Evolutionary conservation across 2,113 vertebrate genomes (phyloP), one percentile per base, ranked within the genome.

Genomic region (Rhegmatorhina hoffmannsi): DNA sequence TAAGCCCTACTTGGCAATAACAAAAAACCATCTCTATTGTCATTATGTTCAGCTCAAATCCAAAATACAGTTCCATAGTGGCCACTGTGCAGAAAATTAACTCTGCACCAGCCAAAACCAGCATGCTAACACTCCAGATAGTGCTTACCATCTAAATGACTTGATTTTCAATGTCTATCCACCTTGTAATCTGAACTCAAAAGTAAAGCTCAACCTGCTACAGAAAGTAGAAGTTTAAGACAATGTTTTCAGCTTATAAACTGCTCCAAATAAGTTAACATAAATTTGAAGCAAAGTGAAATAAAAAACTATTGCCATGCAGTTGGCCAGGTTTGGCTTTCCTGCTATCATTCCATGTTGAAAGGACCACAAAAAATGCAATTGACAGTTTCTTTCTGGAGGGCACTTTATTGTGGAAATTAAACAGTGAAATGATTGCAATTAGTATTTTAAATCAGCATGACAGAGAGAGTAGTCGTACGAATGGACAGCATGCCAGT

Each of bases 391-490:
- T 84, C 33, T 72, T 85, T 78, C 79, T 63, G 60, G 88, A 88
- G 44, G 47, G 8, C 17, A 84, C 18, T 88, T 91, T 76, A 47
- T 20, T 53, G 6, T 63, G 33, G 80, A 63, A 90, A 92, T 75
- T 21, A 81, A 80, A 46, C 7, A 52, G 33, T 70, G 46, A 87
- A 84, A 95, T 70, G 29, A 74, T 67, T 88, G 44, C 47, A 91
- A 89, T 92, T 92, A 93, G 58, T 64, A 56, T 89, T 74, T 84
- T 47, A 94, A 81, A 92, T 87, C 60, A 86, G 14, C 43, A n/a
- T 89, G 49, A 33, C 60, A 47, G 46, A 47, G 50, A 58, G 34
- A 67, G 52, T 38, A 81, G 38, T 70, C 29, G 62, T 13, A 49
- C 38, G 50, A 87, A 40, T 0, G 2, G 55, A 68, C 38, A 77